Evolutionary conservation across 1,140 invertebrate species (phyloP).

Genomic region (Drosophila pseudoobscura): DNA sequence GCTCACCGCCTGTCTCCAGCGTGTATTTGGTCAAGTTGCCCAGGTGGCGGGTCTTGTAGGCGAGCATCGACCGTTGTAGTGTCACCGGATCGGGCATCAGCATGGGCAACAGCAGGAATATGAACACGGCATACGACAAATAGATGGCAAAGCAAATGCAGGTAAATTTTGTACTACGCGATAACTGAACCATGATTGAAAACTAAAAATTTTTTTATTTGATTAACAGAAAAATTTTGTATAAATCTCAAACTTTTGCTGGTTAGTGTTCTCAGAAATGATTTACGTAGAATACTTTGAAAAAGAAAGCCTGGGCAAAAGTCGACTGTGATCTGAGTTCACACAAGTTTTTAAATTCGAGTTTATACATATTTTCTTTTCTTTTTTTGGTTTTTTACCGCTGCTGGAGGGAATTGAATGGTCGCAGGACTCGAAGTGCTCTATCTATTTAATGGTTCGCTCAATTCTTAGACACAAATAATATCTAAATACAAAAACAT

Average conservation of each 20-base stretch:
- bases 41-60: constrained; percentile 21
- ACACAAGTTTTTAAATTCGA: not conserved
- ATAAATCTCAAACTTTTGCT: constrained; percentile 14
- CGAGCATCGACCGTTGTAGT: constrained; percentile 32
- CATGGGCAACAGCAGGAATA: constrained; percentile 53
- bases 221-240: not conserved
- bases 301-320: no score
- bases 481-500: no score
- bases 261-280: not conserved
- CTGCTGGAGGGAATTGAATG: no score
- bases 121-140: constrained; percentile 44
- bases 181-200: constrained; percentile 26
- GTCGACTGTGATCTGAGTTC: no score
- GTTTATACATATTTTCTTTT: no score
- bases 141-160: constrained; percentile 55
- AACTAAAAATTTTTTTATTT: constrained; percentile 6
- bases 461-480: no score
- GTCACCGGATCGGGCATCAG: constrained; percentile 48
- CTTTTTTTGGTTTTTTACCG: no score
- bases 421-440: no score
- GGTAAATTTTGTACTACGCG: constrained; percentile 51
- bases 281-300: no score
- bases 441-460: no score
- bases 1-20: constrained; percentile 47
- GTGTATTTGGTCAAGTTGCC: constrained; percentile 48